A percentile compares a stretch with the other conserved stretches of the same genome.
These are phyloP conservation scores for Antigone vipio DNA, from an alignment of 2,113 vertebrate genomes.

Conservation along the genomic window DNA sequence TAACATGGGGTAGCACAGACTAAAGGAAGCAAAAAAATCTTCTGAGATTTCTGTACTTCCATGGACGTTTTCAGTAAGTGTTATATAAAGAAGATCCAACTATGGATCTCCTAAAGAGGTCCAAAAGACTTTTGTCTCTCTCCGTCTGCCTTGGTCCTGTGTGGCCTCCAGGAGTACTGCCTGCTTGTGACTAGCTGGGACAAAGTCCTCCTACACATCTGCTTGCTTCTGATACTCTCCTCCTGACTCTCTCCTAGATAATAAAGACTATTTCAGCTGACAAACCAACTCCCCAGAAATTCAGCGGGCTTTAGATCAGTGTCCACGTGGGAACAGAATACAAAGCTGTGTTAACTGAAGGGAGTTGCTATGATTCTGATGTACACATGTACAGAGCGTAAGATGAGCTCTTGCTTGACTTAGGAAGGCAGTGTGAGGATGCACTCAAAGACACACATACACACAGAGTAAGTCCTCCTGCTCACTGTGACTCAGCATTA, in stretches of 20 bases:
- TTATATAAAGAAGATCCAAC: background rate
- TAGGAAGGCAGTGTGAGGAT: background rate
- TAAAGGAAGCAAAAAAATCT: background rate
- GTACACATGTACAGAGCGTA: fast-evolving
- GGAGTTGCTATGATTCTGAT: background rate
- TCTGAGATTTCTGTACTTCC: background rate
- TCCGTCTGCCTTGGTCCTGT: background rate
- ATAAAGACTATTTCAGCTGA: background rate
- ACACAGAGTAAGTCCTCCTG: background rate
- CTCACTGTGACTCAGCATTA: background rate
- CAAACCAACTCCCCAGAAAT: background rate
- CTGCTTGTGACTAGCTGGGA: background rate
- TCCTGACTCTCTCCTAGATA: background rate
- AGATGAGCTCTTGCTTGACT: background rate
- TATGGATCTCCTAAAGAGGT: background rate
- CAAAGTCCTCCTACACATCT: background rate
- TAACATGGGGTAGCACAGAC: background rate
- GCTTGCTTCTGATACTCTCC: background rate
- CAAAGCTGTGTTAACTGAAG: background rate
- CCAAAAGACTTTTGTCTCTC: background rate
- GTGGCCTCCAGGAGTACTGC: background rate
- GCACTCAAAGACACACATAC: fast-evolving
- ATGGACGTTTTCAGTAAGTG: background rate
- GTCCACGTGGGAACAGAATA: background rate
- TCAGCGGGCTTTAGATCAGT: background rate